Percentiles rank a stretch among this genome's conserved stretches.
Conservation (phyloP, 2,888 invertebrate species). For the Drosophila multiciliata region DNA sequence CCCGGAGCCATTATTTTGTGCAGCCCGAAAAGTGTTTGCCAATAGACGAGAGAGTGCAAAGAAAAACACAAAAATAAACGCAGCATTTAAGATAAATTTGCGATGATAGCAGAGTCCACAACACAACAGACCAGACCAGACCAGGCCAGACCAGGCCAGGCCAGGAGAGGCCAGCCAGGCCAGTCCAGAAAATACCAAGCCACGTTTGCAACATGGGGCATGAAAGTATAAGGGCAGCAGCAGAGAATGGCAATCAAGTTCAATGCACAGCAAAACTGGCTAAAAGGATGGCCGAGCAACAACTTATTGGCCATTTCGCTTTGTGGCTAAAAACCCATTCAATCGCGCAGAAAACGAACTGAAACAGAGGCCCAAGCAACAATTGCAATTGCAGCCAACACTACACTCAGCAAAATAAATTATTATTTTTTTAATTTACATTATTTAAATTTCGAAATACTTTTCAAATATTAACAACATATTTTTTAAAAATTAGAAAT, state of each 20-base stretch:
- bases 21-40: constrained; percentile 68
- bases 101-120: constrained; percentile 60
- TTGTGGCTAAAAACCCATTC: constrained; percentile 45
- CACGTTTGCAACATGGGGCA: constrained; percentile 30
- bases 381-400: constrained; percentile 8
- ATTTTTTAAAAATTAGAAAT: not conserved
- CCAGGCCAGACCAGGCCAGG: too few relatives aligned
- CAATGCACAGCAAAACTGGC: constrained; percentile 67
- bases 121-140: not conserved
- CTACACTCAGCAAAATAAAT: not conserved
- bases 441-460: too few relatives aligned
- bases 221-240: constrained; percentile 44
- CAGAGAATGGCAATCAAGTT: constrained; percentile 69
- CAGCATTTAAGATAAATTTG: constrained; percentile 77
- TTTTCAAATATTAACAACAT: not conserved
- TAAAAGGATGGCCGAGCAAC: constrained; percentile 26
- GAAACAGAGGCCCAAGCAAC: constrained; percentile 2
- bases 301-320: constrained; percentile 54
- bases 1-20: constrained; percentile 71
- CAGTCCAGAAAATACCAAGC: constrained; percentile 4
- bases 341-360: constrained; percentile 31
- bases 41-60: constrained; percentile 40
- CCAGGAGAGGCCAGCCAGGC: too few relatives aligned
- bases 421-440: too few relatives aligned
- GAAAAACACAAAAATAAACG: constrained; percentile 62